These are phyloP conservation scores for Delia radicum DNA, from an alignment of 1,140 invertebrate genomes.

Conservation along the genomic window DNA sequence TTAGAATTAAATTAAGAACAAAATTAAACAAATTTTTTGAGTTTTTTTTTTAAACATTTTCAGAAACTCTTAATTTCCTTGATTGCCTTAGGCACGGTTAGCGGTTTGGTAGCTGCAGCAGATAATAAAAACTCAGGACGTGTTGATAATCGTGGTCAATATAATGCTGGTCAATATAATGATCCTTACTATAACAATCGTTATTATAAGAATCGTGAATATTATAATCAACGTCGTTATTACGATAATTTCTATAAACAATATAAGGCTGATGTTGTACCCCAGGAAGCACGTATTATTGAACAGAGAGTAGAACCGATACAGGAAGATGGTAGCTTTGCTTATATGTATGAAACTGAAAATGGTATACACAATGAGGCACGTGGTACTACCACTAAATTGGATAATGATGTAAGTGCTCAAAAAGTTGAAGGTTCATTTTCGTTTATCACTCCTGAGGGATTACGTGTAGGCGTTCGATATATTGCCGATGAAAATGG, in stretches of 20 bases:
- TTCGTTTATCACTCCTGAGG: conserved; percentile 46
- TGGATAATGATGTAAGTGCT: conserved; percentile 42
- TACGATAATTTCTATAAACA: conserved; percentile 49
- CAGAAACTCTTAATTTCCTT: neutral
- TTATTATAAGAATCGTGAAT: conserved; percentile 48
- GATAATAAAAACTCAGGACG: neutral
- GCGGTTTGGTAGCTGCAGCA: neutral
- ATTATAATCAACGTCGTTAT: conserved; percentile 45
- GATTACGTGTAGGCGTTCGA: conserved; percentile 44
- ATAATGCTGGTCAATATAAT: conserved; percentile 37
- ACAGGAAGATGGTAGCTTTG: conserved; percentile 39
- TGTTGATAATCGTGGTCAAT: conserved; percentile 29
- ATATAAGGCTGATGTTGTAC: conserved; percentile 45
- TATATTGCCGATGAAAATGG: conserved; percentile 50
- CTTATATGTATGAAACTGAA: conserved; percentile 57
- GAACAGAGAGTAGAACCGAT: conserved; percentile 36
- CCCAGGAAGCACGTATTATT: conserved; percentile 39
- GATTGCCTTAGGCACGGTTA: neutral
- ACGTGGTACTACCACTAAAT: conserved; percentile 53
- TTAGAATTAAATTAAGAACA: conserved; percentile 3
- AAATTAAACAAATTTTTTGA: neutral
- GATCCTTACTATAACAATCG: conserved; percentile 38
- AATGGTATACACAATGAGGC: conserved; percentile 63
- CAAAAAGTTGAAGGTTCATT: conserved; percentile 48
- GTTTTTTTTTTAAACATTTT: neutral